Evolutionary conservation across 2,888 invertebrate genomes (phyloP), one percentile per base, ranked within the genome.

Genomic region (Calliscelio sp.): DNA sequence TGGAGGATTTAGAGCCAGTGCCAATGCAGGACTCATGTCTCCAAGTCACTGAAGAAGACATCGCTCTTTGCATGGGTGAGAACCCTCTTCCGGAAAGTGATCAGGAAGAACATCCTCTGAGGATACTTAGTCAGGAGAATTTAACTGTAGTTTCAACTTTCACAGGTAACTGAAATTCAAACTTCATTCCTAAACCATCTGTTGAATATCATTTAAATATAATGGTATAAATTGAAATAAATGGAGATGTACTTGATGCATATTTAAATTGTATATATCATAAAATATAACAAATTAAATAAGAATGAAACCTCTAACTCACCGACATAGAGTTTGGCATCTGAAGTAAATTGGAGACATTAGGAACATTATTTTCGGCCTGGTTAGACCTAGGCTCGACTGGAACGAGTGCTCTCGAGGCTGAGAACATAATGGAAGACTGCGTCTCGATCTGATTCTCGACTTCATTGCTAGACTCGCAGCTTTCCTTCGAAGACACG

Each of bases 31-130:
- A 97, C 92, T 96, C 95, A 81, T 98, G 97, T 88, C 94, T 98
- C 71, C 98, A 98, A 94, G 97, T 97, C 68, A 98, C 97, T 6
- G 98, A 98, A 93, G 98, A 98, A 93, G 98, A 98, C 91, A 98
- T 98, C 84, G 97, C 97, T 4, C 94, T 96, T 70, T 97, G 97
- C 89, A 97, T 97, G 97, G 94, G 94, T 63, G 96, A 96, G 90
- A 96, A 96, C 93, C 96, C 95, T 53, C 92, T 96, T 38, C 95
- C 95, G 0, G 96, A 96, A 93, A 95, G 95, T 25, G 96, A 96
- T 89, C 96, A 96, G 90, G 95, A 96, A 85, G 97, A 97, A 90
- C 98, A 98, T 94, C 98, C 98, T 0, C 93, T 98, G 63, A 95
- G 98, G 87, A 97, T 98, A 88, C 94, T 98, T 49, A 98, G 98